Percentiles rank a stretch among this genome's conserved stretches.
Evolutionary conservation across 1,140 invertebrate genomes (phyloP).

Genomic region (Penaeus indicus): DNA sequence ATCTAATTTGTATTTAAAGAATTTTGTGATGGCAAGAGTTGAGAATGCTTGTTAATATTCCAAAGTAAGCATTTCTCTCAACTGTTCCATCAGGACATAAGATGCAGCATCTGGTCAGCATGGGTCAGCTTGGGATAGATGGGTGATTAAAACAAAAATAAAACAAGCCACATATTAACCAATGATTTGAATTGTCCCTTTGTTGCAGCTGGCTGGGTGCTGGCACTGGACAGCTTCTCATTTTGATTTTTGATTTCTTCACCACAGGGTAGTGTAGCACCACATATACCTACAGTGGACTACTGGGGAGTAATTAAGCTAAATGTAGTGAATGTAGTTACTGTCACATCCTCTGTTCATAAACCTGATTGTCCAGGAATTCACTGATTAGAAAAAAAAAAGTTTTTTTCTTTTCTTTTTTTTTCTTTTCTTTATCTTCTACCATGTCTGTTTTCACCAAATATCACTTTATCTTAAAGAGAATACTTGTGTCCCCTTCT

Average conservation of each 20-base stretch:
- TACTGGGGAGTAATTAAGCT: conserved; percentile 23
- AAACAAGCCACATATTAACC: conserved; percentile 10
- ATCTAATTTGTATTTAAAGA: too few relatives aligned
- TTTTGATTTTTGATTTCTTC: conserved; percentile 44
- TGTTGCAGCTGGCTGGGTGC: conserved; percentile 54
- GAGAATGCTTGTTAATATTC: too few relatives aligned
- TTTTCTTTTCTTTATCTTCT: too few relatives aligned
- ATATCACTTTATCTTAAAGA: too few relatives aligned
- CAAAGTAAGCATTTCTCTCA: too few relatives aligned
- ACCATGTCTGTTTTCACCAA: too few relatives aligned
- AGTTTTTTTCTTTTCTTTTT: too few relatives aligned
- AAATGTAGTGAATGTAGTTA: conserved; percentile 30
- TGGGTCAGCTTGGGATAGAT: neutral
- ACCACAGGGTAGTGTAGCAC: conserved; percentile 56
- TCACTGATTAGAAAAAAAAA: too few relatives aligned
- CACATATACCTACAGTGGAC: conserved; percentile 45
- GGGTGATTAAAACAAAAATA: conserved; percentile 16
- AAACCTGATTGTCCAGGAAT: conserved; percentile 5
- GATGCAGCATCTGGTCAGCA: conserved; percentile 2
- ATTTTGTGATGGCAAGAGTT: too few relatives aligned
- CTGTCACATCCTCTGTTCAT: neutral
- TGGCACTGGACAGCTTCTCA: conserved; percentile 50
- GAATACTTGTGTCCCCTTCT: too few relatives aligned
- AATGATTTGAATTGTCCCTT: conserved; percentile 20
- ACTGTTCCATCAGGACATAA: neutral